phyloP scores from a whole-genome alignment of 2,888 invertebrate species.

The Drosophila colorata region DNA sequence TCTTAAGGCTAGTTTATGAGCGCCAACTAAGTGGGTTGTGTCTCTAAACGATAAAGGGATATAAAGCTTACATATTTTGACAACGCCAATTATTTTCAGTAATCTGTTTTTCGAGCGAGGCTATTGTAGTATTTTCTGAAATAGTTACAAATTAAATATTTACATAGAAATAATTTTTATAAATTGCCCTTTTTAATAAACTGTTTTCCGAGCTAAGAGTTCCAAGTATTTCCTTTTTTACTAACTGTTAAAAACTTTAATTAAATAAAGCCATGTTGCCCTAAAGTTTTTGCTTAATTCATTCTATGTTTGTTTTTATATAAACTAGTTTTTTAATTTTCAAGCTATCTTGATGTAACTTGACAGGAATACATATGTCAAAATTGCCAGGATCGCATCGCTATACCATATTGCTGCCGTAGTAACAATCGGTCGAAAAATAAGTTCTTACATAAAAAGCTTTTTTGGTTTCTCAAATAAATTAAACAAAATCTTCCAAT shows the following conservation, averaged over 20 bases:
- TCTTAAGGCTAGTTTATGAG: not conserved
- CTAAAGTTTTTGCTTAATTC: not conserved
- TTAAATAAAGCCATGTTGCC: not conserved
- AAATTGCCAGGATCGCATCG: too few relatives aligned
- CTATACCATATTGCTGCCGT: too few relatives aligned
- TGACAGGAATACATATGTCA: too few relatives aligned
- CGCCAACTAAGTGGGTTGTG: slow-evolving; percentile 1
- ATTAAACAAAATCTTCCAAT: too few relatives aligned
- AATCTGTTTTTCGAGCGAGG: not conserved
- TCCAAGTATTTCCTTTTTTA: not conserved
- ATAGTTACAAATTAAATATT: not conserved
- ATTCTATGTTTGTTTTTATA: too few relatives aligned
- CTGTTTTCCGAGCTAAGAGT: not conserved
- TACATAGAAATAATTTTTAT: not conserved
- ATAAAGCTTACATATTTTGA: not conserved
- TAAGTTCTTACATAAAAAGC: too few relatives aligned
- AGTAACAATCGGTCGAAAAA: too few relatives aligned
- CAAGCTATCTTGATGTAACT: too few relatives aligned
- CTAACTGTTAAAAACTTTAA: too few relatives aligned
- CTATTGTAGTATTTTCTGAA: not conserved
- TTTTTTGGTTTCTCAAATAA: too few relatives aligned
- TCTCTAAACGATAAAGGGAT: not conserved
- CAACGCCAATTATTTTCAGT: not conserved
- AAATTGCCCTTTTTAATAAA: not conserved
- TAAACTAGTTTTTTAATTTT: too few relatives aligned